Conservation (phyloP, 2,113 vertebrate species). For the Sakesphorus luctuosus region DNA sequence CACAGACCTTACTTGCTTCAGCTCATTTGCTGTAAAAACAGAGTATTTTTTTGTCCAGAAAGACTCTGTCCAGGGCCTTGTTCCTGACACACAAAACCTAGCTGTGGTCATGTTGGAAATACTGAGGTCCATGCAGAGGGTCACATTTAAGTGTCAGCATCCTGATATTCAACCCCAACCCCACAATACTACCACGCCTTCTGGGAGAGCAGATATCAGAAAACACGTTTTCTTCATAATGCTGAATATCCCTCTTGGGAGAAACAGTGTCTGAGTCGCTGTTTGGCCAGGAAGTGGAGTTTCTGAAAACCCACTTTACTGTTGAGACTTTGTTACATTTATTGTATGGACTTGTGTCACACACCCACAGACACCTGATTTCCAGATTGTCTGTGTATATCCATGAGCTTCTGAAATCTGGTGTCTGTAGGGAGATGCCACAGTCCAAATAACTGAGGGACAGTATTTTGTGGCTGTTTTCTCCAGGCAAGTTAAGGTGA, state of each 20-base stretch:
- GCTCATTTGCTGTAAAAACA: neutral
- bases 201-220: neutral
- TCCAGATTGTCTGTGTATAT: neutral
- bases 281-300: neutral
- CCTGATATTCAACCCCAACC: neutral
- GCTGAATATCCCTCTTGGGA: neutral
- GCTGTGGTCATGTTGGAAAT: neutral
- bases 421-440: neutral
- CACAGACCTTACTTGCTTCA: neutral
- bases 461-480: fast-evolving
- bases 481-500: neutral
- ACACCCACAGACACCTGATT: fast-evolving
- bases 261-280: neutral
- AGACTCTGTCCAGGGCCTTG: neutral
- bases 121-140: neutral
- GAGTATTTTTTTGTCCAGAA: neutral
- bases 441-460: neutral
- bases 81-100: neutral
- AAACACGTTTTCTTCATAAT: neutral
- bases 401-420: neutral
- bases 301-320: neutral
- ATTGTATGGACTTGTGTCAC: neutral
- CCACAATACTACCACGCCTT: neutral
- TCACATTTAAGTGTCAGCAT: neutral
- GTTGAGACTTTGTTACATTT: neutral